Percentiles rank a stretch among this genome's conserved stretches.
Evolutionary conservation across 1,140 invertebrate genomes (phyloP).

Genomic region (Drosophila rufa): DNA sequence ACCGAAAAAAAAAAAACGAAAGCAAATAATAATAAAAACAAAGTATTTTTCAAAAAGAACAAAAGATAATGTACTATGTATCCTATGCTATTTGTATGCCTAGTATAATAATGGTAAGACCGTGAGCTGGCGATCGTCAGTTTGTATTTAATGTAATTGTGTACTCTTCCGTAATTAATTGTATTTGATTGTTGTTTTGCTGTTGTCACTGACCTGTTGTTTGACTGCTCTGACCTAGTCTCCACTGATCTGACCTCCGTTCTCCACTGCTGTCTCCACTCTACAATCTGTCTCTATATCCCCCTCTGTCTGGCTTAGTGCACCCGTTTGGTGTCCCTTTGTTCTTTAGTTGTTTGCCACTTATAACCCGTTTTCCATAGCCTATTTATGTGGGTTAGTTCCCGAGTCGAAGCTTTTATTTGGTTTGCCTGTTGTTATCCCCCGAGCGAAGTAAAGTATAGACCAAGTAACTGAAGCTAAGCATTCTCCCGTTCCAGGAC

Average conservation of each 20-base stretch:
- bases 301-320: slow-evolving; percentile 25
- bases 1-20: slow-evolving; percentile 57
- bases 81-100: slow-evolving; percentile 52
- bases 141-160: slow-evolving; percentile 35
- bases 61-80: slow-evolving; percentile 44
- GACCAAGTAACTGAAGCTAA: slow-evolving; percentile 62
- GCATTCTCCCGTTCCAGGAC: slow-evolving; percentile 92
- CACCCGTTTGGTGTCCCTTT: slow-evolving; percentile 27
- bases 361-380: slow-evolving; percentile 23
- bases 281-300: slow-evolving; percentile 25
- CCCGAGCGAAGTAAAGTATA: slow-evolving; percentile 35
- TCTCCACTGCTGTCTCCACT: slow-evolving; percentile 33
- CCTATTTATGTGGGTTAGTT: slow-evolving; percentile 34
- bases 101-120: slow-evolving; percentile 52
- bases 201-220: slow-evolving; percentile 44
- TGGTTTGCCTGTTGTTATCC: slow-evolving; percentile 30
- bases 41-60: slow-evolving; percentile 66
- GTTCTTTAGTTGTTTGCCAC: slow-evolving; percentile 19
- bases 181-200: slow-evolving; percentile 46
- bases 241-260: slow-evolving; percentile 33
- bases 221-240: slow-evolving; percentile 47
- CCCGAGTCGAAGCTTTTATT: slow-evolving; percentile 28
- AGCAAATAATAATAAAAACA: slow-evolving; percentile 31
- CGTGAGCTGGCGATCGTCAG: slow-evolving; percentile 49
- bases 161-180: slow-evolving; percentile 8